phyloP scores from a whole-genome alignment of 2,113 vertebrate species.

The Vulpes lagopus region DNA sequence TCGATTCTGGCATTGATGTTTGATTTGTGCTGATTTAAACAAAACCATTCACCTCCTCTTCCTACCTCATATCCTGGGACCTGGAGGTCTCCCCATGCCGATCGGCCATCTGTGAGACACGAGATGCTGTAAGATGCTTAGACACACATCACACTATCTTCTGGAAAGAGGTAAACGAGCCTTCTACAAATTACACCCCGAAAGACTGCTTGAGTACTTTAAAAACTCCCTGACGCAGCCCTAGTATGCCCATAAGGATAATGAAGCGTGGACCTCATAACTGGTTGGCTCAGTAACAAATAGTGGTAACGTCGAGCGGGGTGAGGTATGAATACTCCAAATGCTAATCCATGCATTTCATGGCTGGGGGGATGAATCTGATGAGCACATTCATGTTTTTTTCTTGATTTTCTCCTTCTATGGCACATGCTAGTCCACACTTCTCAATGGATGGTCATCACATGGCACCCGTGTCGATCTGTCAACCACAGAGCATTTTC shows the following conservation, averaged over 20 bases:
- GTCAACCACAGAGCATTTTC: neutral
- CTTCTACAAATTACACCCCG: neutral
- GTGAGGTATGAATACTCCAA: neutral
- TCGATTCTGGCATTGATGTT: neutral
- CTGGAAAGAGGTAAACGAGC: neutral
- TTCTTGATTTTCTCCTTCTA: neutral
- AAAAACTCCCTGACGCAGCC: neutral
- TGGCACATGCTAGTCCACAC: neutral
- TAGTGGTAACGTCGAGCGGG: rapidly evolving
- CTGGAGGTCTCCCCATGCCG: rapidly evolving
- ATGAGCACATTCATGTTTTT: neutral
- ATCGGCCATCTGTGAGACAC: neutral
- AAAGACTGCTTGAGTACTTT: neutral
- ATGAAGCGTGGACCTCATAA: neutral
- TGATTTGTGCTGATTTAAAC: neutral
- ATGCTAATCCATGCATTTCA: no score
- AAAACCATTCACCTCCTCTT: neutral
- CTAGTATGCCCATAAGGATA: neutral
- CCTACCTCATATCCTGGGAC: rapidly evolving
- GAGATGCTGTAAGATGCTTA: rapidly evolving
- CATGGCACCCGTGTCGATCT: neutral
- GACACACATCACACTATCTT: neutral
- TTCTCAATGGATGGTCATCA: neutral
- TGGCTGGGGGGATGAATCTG: neutral
- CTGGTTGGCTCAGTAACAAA: no score